Evolutionary conservation across 2,797 vertebrate species (phyloP).

Genomic region (Lemur catta): DNA sequence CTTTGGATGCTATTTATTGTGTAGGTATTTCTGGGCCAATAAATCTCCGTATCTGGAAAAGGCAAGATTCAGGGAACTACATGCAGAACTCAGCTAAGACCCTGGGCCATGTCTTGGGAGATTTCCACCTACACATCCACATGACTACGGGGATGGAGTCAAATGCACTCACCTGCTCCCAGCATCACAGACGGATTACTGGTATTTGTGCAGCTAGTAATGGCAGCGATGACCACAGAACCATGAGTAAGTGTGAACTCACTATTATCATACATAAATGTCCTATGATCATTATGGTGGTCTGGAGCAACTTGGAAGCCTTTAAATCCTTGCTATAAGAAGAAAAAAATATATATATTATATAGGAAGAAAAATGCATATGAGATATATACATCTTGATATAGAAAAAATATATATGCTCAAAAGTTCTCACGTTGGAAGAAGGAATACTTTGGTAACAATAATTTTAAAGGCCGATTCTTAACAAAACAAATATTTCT

Average conservation of each 20-base stretch:
- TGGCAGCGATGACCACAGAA: slow-evolving; percentile 97
- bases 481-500: slow-evolving; percentile 29
- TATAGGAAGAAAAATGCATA: slow-evolving; percentile 63
- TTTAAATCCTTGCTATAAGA: slow-evolving; percentile 96
- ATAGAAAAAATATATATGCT: slow-evolving; percentile 36
- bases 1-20: background rate
- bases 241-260: slow-evolving; percentile 92
- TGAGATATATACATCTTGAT: slow-evolving; percentile 86
- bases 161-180: slow-evolving; percentile 90
- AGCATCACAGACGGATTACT: slow-evolving; percentile 99
- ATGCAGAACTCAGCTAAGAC: background rate
- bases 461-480: background rate
- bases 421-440: slow-evolving; percentile 37
- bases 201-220: slow-evolving; percentile 99
- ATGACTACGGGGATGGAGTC: background rate
- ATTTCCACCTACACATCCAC: background rate
- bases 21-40: background rate
- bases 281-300: slow-evolving; percentile 80
- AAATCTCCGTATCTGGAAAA: background rate
- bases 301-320: slow-evolving; percentile 92
- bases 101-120: background rate
- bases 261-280: slow-evolving; percentile 87
- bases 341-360: background rate
- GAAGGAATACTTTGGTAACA: background rate
- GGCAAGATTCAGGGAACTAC: background rate